These are phyloP conservation scores for Balaeniceps rex DNA, from an alignment of 2,113 vertebrate genomes.

Conservation along the genomic window DNA sequence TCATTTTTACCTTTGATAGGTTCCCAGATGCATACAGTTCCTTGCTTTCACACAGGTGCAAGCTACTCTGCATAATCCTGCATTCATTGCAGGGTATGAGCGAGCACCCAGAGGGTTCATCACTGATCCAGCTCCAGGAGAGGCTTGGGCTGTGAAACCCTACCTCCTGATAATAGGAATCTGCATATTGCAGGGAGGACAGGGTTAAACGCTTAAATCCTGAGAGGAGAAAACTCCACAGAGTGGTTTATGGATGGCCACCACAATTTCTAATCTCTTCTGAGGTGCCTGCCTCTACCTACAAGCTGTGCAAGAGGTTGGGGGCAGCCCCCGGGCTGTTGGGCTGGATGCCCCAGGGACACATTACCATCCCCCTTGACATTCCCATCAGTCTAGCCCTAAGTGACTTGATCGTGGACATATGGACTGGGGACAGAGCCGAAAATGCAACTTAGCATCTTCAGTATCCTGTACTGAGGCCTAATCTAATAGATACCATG, in stretches of 20 bases:
- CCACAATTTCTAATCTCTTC: background rate
- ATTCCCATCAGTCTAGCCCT: background rate
- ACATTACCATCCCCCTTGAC: background rate
- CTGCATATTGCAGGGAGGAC: background rate
- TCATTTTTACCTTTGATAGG: background rate
- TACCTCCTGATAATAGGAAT: background rate
- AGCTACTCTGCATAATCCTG: background rate
- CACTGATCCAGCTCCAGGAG: background rate
- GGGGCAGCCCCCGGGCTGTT: background rate
- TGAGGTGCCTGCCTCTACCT: background rate
- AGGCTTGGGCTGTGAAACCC: background rate
- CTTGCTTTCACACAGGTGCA: background rate
- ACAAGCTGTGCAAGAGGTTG: background rate
- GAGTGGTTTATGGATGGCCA: background rate
- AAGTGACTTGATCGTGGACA: background rate
- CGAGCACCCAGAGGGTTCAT: background rate
- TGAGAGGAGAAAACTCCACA: background rate
- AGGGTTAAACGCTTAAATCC: background rate
- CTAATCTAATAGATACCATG: background rate
- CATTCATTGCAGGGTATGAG: background rate
- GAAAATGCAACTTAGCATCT: background rate
- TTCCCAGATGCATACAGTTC: background rate
- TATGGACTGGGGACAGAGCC: background rate
- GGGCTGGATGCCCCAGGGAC: background rate
- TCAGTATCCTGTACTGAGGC: background rate